phyloP scores from a whole-genome alignment of 2,888 invertebrate genomes.

The Chloroclystis v-ata region DNA sequence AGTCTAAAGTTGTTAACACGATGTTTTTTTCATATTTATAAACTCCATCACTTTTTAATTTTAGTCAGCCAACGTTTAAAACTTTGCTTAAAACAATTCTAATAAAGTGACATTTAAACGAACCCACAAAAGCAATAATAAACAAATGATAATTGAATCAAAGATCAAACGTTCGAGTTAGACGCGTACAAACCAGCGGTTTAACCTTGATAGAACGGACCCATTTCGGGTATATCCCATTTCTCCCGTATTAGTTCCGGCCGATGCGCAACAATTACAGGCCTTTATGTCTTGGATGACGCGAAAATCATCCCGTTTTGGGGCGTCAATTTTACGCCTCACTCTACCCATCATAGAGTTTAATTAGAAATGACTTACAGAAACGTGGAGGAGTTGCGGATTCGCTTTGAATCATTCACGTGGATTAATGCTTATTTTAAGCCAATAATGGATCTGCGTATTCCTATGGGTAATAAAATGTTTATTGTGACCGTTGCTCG shows the following conservation, averaged over 20 bases:
- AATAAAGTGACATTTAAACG: background rate
- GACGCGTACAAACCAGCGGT: background rate
- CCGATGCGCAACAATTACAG: conserved; percentile 75
- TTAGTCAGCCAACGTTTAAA: too few species aligned
- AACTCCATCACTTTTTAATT: too few species aligned
- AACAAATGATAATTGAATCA: background rate
- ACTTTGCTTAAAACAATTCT: too few species aligned
- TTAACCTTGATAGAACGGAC: conserved; percentile 6
- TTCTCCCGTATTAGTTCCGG: conserved; percentile 76
- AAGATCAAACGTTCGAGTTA: too few species aligned
- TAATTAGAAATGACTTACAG: conserved; percentile 53
- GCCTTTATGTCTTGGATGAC: conserved; percentile 72
- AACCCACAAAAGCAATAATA: too few species aligned
- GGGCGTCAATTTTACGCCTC: conserved; percentile 71
- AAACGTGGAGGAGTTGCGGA: conserved; percentile 33
- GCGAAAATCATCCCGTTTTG: conserved; percentile 71
- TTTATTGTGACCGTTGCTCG: too few species aligned
- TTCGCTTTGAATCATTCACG: conserved; percentile 18
- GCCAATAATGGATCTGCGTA: too few species aligned
- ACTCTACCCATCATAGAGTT: conserved; percentile 55
- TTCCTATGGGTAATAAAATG: too few species aligned
- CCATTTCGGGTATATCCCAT: conserved; percentile 71
- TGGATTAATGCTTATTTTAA: background rate
- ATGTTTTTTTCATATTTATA: too few species aligned
- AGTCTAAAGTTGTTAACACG: too few species aligned